Conservation (phyloP, 2,888 invertebrate genomes). For the Stictocephala bisonia region DNA sequence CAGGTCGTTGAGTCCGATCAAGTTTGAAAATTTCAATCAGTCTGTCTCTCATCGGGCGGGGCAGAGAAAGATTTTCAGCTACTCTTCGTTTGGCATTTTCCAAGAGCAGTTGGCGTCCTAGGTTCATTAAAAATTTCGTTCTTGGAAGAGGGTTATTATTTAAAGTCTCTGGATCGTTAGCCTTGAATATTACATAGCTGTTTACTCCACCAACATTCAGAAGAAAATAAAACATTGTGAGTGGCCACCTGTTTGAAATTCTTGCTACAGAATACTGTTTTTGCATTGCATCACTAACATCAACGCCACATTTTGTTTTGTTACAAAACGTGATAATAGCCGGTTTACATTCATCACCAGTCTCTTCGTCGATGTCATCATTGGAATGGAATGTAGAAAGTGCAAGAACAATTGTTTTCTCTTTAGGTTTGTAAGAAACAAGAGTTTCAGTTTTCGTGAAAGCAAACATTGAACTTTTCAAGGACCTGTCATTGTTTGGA, state of each 20-base stretch:
- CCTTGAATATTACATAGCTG: constrained; percentile 16
- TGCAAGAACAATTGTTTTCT: constrained; percentile 5
- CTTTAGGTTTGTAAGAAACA: constrained; percentile 6
- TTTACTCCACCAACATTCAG: constrained; percentile 34
- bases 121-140: constrained; percentile 24
- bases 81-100: constrained; percentile 6
- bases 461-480: no score
- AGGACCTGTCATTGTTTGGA: no score
- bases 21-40: constrained; percentile 30
- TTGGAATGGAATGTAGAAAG: not conserved
- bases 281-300: constrained; percentile 39
- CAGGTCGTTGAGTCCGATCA: not conserved
- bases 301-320: constrained; percentile 33
- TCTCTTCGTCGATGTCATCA: constrained; percentile 26
- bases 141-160: not conserved
- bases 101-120: constrained; percentile 3
- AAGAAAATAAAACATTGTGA: constrained; percentile 5
- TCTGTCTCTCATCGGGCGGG: constrained; percentile 6
- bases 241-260: constrained; percentile 31
- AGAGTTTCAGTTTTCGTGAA: not conserved
- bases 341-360: constrained; percentile 34
- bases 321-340: constrained; percentile 41
- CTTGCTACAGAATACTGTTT: constrained; percentile 28
- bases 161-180: constrained; percentile 23
- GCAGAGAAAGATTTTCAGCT: not conserved